These are phyloP conservation scores for Cheilosia pagana DNA, from an alignment of 2,888 invertebrate genomes.

Conservation along the genomic window DNA sequence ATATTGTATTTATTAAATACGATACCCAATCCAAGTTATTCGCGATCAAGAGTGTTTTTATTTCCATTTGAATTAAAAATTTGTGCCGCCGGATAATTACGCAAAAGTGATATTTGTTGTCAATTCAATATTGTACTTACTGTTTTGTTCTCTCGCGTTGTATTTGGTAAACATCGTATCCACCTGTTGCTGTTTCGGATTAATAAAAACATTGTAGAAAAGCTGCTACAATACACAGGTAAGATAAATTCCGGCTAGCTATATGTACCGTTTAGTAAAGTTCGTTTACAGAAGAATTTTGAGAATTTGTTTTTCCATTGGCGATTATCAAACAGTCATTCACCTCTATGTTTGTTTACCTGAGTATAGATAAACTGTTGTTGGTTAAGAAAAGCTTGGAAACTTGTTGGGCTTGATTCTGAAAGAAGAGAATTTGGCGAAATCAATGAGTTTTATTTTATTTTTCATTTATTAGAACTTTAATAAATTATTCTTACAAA, in stretches of 20 bases:
- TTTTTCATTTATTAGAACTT: no score
- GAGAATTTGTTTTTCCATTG: not conserved
- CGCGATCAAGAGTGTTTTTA: not conserved
- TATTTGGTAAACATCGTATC: not conserved
- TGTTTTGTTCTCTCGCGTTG: not conserved
- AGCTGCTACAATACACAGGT: constrained; percentile 1
- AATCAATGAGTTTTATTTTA: no score
- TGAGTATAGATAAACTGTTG: no score
- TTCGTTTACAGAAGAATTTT: not conserved
- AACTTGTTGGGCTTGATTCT: no score
- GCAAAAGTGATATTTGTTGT: not conserved
- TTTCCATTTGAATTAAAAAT: not conserved
- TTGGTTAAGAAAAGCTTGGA: no score
- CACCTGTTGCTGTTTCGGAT: constrained; percentile 8
- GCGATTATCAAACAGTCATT: not conserved
- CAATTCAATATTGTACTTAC: not conserved
- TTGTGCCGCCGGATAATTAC: not conserved
- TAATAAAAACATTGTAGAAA: not conserved
- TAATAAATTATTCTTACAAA: no score
- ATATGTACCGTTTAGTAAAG: not conserved
- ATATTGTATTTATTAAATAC: not conserved
- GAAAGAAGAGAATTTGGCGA: no score
- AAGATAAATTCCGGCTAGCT: not conserved
- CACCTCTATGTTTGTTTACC: no score
- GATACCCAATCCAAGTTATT: no score